Evolutionary conservation across 1,140 invertebrate genomes (phyloP).

Genomic region (Heterodera schachtii): DNA sequence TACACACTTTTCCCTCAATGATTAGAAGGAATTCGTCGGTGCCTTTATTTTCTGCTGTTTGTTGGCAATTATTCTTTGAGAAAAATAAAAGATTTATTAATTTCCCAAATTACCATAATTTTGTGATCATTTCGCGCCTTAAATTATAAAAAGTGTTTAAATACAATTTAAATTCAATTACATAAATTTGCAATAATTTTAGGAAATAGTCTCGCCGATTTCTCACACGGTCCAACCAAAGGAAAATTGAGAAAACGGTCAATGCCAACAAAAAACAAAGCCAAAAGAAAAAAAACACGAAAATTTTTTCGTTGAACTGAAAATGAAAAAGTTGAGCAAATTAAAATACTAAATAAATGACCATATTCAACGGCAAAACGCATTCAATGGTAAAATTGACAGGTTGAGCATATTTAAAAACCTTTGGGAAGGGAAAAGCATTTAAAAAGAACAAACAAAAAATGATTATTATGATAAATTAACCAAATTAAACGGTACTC

Average conservation of each 20-base stretch:
- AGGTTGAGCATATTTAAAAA: conserved; percentile 38
- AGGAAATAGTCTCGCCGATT: conserved; percentile 40
- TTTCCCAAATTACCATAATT: conserved; percentile 6
- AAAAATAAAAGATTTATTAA: background rate
- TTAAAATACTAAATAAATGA: no score
- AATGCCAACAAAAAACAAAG: conserved; percentile 52
- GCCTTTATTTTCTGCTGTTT: background rate
- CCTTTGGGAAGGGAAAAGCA: background rate
- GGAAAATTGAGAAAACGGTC: conserved; percentile 47
- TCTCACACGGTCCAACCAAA: conserved; percentile 40
- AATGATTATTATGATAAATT: background rate
- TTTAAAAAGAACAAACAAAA: background rate
- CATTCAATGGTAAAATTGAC: conserved; percentile 58
- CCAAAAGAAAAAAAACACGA: conserved; percentile 66
- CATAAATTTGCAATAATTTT: conserved; percentile 38
- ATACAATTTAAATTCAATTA: conserved; percentile 21
- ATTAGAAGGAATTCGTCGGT: background rate
- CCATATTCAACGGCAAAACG: conserved; percentile 55
- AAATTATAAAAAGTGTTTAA: no score
- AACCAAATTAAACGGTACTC: background rate
- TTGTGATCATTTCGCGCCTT: conserved; percentile 19
- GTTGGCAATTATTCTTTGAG: background rate
- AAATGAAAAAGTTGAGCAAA: conserved; percentile 34
- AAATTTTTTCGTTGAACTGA: conserved; percentile 66
- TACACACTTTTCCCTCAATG: conserved; percentile 22